Evolutionary conservation across 2,888 invertebrate species (phyloP), one percentile per base, ranked within the genome.

Genomic region (Tipula unca): DNA sequence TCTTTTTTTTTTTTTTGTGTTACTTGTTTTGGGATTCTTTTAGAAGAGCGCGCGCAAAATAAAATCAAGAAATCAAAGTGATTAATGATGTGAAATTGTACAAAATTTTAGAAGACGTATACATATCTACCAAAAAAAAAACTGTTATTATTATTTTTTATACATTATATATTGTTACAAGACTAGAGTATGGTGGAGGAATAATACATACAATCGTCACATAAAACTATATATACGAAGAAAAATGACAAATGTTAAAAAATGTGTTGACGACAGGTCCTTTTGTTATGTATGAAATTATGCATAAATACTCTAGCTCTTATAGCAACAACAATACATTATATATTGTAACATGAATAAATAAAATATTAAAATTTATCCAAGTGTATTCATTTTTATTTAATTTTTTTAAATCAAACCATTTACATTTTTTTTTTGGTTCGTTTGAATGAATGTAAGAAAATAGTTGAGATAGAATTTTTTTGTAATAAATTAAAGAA

Each of bases 191-290:
- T 48, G 10, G 69, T 25, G 69, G 69, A 69, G 69, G 69, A 69
- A 69, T 69, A 20, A 69, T n/a, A n/a, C n/a, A n/a, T n/a, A n/a
- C 69, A 25, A 69, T 69, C 69, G 69, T 69, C 69, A 69, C 69
- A 20, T 10, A 69, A 69, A 69, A 69, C 20, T 69, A 69, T 25
- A 69, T 10, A 69, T 25, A 69, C 69, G 69, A 32, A 83, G 35
- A 83, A 83, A 83, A 86, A 86, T 87, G 87, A 87, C 87, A 87
- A 87, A 87, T 87, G 87, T 87, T 86, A 85, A 48, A 85, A 86
- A 87, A 86, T 86, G 86, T 87, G 87, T 86, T 86, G 87, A 86
- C 87, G 87, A 87, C 87, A 87, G 87, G 87, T 87, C 87, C 85
- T 82, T 86, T 54, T 85, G 69, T 84, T 36, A 39, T 32, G 10